Conservation (phyloP, 64 coral and sea anemone genomes). For the Pocillopora verrucosa region DNA sequence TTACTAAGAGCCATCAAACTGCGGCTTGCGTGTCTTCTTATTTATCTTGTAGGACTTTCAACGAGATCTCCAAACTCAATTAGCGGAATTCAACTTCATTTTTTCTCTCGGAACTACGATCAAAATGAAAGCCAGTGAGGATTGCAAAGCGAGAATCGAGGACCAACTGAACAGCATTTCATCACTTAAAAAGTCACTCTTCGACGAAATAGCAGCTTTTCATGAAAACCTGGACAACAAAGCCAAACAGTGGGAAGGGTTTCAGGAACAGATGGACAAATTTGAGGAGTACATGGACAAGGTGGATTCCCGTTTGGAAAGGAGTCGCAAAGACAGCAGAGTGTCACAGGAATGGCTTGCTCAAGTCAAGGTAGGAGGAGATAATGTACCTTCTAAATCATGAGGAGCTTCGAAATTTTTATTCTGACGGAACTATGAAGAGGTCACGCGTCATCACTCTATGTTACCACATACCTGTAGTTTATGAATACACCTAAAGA, state of each 20-base stretch:
- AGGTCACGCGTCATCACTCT: too few relatives aligned
- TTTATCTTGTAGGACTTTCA: conserved; percentile 53
- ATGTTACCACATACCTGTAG: too few relatives aligned
- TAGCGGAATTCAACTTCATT: conserved; percentile 71
- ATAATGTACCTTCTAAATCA: not conserved
- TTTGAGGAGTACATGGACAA: conserved; percentile 93
- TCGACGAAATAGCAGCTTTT: conserved; percentile 76
- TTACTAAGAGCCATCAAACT: too few relatives aligned
- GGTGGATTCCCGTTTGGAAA: conserved; percentile 71
- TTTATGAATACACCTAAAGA: too few relatives aligned
- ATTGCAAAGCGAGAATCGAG: conserved; percentile 79
- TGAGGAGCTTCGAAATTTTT: too few relatives aligned
- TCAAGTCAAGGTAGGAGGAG: conserved; percentile 71
- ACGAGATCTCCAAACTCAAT: conserved; percentile 57
- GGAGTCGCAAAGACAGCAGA: conserved; percentile 61
- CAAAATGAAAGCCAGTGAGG: conserved; percentile 69
- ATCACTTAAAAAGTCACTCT: conserved; percentile 64
- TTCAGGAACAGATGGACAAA: conserved; percentile 82
- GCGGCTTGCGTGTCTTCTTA: too few relatives aligned
- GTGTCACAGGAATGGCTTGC: conserved; percentile 92
- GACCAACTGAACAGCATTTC: conserved; percentile 69
- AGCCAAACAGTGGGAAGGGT: conserved; percentile 73
- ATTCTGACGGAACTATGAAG: too few relatives aligned
- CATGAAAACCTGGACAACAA: conserved; percentile 58
- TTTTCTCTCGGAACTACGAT: conserved; percentile 85